Base-by-base conservation (phyloP, 2,113 vertebrate species). In the Sorex araneus region DNA sequence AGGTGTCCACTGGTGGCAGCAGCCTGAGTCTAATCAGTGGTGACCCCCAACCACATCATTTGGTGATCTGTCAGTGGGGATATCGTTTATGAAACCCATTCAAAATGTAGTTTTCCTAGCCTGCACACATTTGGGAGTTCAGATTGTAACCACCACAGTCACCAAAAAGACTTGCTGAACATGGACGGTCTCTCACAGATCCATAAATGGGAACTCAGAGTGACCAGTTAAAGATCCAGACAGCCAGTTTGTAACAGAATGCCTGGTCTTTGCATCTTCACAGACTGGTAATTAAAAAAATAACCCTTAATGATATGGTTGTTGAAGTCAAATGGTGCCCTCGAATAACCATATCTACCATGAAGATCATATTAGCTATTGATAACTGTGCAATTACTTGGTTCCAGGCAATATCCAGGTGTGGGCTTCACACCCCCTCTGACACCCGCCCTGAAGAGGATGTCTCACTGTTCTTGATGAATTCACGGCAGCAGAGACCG, bases 391-490 rank as follows among this genome's bases (percentile, higher is more conserved):
- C 3, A 16, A 13, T 3, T 18, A 0, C 34, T 5, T 0, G 0
- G 1, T 3, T 23, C 57, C 30, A 54, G 69, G 30, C 32, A 64
- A 32, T 64, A 25, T 8, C 10, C 30, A 40, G 30, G 4, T 27
- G 6, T 1, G 0, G 25, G 1, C 7, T 28, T 30, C n/a, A 27
- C 8, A 2, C 0, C 0, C 1, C 9, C 34, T 54, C 85, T 80
- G 36, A 30, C 27, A 23, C 3, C 47, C 54, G 54, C 16, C 16
- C 80, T 36, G 23, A 34, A 47, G 50, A 18, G 57, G 1, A 25
- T 1, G 11, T 1, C 0, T 2, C 8, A 3, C 1, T 13, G 2
- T 4, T 50, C 25, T 63, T 36, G 40, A 40, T 40, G 40, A 8
- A 6, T 25, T 21, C 5, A 27, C 0, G 23, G 63, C 76, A 82